A percentile compares a stretch with the other conserved stretches of the same genome.
phyloP scores from a whole-genome alignment of 2,113 vertebrate species.

The Bos indicus region DNA sequence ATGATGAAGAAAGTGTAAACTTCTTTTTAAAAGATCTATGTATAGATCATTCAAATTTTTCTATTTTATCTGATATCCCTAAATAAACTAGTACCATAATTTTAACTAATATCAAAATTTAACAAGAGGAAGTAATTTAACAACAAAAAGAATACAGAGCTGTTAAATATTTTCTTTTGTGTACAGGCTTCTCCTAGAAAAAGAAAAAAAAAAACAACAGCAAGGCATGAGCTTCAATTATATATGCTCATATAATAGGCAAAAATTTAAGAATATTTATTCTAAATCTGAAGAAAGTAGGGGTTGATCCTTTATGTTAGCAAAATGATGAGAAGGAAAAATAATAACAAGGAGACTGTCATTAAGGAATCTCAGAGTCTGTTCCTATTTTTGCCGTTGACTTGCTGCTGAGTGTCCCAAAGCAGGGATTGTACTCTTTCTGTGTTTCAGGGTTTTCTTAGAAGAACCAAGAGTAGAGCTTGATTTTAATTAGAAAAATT shows the following conservation, averaged over 20 bases:
- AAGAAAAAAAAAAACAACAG: neutral
- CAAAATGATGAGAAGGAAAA: neutral
- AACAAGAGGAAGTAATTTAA: neutral
- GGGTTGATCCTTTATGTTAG: neutral
- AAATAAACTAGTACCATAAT: neutral
- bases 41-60: neutral
- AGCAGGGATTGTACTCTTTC: neutral
- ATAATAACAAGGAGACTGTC: neutral
- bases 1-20: conserved; percentile 19
- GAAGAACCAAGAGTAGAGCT: neutral
- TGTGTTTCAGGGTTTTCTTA: neutral
- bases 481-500: conserved; percentile 6
- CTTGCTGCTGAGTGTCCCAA: neutral
- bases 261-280: neutral
- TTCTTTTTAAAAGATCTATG: conserved; percentile 25
- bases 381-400: neutral
- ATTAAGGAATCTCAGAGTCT: neutral
- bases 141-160: neutral
- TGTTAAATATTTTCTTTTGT: conserved; percentile 17
- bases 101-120: conserved; percentile 1
- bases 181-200: neutral
- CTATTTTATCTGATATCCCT: neutral
- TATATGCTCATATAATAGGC: neutral
- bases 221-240: neutral
- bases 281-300: neutral